Base-by-base conservation (phyloP, 2,888 invertebrate species). In the Pasiphila rectangulata region DNA sequence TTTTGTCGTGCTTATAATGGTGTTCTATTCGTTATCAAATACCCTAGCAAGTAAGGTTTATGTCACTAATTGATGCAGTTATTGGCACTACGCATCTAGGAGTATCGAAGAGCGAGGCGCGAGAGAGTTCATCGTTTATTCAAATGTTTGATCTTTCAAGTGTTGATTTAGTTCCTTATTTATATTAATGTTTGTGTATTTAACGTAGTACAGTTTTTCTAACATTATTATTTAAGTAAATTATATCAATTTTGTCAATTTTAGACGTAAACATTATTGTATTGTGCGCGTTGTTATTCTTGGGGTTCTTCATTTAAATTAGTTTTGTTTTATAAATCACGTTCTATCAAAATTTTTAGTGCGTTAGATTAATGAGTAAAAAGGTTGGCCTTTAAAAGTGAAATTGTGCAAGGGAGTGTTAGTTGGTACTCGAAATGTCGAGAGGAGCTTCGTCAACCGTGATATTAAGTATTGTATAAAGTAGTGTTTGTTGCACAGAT, bases 1-100 rank as follows among this genome's bases (percentile, higher is more conserved):
- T 90, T 90, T 89, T 89, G 86, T 89, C 89, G 89, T 90, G 89
- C 89, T 90, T 90, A 87, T 87, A 84, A 85, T 85, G 89, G 89
- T 89, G 89, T 89, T 89, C 89, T 89, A 87, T 89, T 89, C 89
- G 88, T 90, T 90, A 89, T 86, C 78, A 88, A 88, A 87, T 88
- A 88, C 79, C n/a, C 79, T 89, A 89, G 89, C 66, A 83, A 74
- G 73, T 90, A 89, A 89, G 89, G 72, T 79, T 76, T 81, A 86
- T 83, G 79, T 79, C 85, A 85, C 72, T 79, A 80, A 80, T 76
- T 72, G 69, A 79, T 81, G 79, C 89, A 89, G 89, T 89, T 89
- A 89, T 89, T 89, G 89, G 89, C 89, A 89, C 89, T 89, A 87
- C 67, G 62, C 68, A 70, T 72, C 63, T 72, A 71, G 56, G 59